These are phyloP conservation scores for Orius insidiosus DNA, from an alignment of 1,140 invertebrate species.

Conservation along the genomic window DNA sequence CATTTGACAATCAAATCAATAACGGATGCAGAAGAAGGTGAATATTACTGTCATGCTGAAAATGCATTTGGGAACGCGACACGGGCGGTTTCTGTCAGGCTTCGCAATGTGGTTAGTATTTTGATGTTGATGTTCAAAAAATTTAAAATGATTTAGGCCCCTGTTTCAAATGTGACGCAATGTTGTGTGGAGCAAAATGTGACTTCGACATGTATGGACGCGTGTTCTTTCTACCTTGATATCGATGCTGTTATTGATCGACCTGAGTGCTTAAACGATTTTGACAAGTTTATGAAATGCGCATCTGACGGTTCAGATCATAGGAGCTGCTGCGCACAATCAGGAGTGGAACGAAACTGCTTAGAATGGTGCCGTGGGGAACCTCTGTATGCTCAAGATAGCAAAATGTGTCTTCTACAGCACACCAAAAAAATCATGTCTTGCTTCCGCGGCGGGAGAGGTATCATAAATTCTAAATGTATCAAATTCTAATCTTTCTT, in stretches of 20 bases:
- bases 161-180: constrained; percentile 48
- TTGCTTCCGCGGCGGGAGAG: constrained; percentile 62
- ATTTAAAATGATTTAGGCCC: constrained; percentile 22
- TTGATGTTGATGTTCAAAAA: neutral
- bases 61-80: constrained; percentile 57
- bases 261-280: constrained; percentile 58
- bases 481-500: too few relatives aligned
- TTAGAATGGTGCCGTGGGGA: constrained; percentile 57
- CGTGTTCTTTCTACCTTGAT: constrained; percentile 61
- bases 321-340: constrained; percentile 54
- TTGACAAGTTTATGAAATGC: constrained; percentile 71
- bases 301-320: constrained; percentile 56
- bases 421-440: constrained; percentile 55
- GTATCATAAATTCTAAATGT: constrained; percentile 26
- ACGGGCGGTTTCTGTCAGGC: constrained; percentile 48
- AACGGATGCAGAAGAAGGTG: constrained; percentile 46
- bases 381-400: constrained; percentile 31
- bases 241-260: constrained; percentile 60
- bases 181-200: constrained; percentile 63
- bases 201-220: constrained; percentile 49
- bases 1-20: constrained; percentile 50
- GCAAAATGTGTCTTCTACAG: constrained; percentile 46
- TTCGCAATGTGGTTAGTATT: constrained; percentile 32
- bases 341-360: constrained; percentile 52
- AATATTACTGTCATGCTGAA: constrained; percentile 65